phyloP scores from a whole-genome alignment of 2,113 vertebrate genomes.

The Damaliscus lunatus region DNA sequence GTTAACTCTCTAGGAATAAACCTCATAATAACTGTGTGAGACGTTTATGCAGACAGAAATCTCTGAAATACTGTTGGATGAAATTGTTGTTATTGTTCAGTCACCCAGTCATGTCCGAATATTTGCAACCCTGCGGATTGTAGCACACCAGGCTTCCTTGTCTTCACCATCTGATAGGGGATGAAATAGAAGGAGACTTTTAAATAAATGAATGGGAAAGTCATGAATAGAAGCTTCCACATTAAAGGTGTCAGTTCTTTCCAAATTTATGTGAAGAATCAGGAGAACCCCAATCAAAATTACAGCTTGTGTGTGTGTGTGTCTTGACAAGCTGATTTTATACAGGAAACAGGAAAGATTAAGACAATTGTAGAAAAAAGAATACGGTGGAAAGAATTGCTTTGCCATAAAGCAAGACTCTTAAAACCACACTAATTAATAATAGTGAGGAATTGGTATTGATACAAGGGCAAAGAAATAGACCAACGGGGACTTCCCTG shows the following conservation, averaged over 20 bases:
- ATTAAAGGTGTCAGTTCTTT: background rate
- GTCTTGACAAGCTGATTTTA: background rate
- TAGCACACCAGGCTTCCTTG: background rate
- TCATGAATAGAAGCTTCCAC: background rate
- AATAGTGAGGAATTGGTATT: background rate
- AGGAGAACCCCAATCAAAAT: background rate
- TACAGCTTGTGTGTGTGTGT: background rate
- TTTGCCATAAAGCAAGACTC: background rate
- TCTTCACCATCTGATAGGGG: background rate
- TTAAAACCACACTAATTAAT: background rate
- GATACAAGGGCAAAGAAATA: background rate
- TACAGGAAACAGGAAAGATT: background rate
- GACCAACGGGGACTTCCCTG: background rate
- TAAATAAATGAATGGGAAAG: background rate
- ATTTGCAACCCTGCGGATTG: background rate
- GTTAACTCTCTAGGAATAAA: background rate
- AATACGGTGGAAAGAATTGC: background rate
- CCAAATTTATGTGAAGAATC: background rate
- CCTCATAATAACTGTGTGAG: background rate
- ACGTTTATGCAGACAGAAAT: background rate
- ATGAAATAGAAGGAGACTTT: background rate
- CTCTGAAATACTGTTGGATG: background rate
- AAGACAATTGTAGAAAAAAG: background rate
- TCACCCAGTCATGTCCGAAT: fast-evolving
- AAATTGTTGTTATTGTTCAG: background rate